A percentile compares a stretch with the other conserved stretches of the same genome.
Conservation (phyloP, 1,140 invertebrate species). For the Platyura marginata region DNA sequence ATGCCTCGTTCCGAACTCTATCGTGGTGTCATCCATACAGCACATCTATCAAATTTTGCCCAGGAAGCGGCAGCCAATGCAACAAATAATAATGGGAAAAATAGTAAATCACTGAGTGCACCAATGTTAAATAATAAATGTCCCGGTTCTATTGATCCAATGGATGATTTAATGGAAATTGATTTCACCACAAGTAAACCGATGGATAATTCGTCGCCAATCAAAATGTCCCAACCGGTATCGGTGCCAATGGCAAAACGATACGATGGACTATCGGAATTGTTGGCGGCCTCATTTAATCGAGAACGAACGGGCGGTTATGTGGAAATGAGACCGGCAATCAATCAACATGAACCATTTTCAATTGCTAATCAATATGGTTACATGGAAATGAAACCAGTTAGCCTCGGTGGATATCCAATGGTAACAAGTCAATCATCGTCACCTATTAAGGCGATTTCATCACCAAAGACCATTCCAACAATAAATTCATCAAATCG, state of each 20-base stretch:
- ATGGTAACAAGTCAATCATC: conserved; percentile 7
- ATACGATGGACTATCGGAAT: conserved; percentile 27
- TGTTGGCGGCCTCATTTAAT: conserved; percentile 36
- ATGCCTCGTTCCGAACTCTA: conserved; percentile 22
- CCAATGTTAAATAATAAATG: conserved; percentile 35
- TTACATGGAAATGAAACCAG: conserved; percentile 28
- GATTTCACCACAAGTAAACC: conserved; percentile 35
- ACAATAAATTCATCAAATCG: conserved; percentile 6
- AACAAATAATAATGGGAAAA: conserved; percentile 5
- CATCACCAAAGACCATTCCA: conserved; percentile 5
- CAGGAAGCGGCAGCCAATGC: background rate
- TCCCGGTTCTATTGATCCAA: conserved; percentile 41
- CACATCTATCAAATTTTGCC: conserved; percentile 12
- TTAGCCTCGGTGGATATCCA: conserved; percentile 4
- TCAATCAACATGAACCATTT: background rate
- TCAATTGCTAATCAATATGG: conserved; percentile 8
- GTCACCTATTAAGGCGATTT: conserved; percentile 1
- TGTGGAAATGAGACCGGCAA: conserved; percentile 14
- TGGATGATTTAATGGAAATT: conserved; percentile 63
- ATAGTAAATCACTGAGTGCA: conserved; percentile 35
- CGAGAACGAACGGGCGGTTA: conserved; percentile 11
- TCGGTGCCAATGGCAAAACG: conserved; percentile 6
- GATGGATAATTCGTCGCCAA: background rate
- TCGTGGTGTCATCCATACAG: conserved; percentile 10
- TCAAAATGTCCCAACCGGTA: conserved; percentile 4